phyloP scores from a whole-genome alignment of 2,888 invertebrate species.

The Oasisia sp. region DNA sequence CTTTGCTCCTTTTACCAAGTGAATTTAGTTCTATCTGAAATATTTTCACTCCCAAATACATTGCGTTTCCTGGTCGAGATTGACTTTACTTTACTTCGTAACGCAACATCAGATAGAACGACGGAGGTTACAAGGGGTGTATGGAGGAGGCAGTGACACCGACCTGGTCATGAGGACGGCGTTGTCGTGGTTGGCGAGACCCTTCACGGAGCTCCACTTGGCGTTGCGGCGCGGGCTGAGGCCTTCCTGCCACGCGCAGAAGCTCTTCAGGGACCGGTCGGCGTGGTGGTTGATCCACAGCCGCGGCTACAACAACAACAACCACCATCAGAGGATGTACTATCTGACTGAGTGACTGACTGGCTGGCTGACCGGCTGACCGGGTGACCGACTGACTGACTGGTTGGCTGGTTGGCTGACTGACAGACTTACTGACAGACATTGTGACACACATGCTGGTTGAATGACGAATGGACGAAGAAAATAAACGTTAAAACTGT shows the following conservation, averaged over 20 bases:
- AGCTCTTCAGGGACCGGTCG: constrained; percentile 62
- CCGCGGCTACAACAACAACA: constrained; percentile 45
- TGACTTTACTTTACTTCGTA: too few relatives aligned
- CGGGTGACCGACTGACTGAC: too few relatives aligned
- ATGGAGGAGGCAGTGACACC: too few relatives aligned
- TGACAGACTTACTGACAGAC: not conserved
- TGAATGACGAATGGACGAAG: not conserved
- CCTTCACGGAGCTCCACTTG: constrained; percentile 27
- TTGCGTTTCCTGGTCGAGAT: too few relatives aligned
- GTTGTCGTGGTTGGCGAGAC: constrained; percentile 58
- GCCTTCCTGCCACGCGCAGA: constrained; percentile 63
- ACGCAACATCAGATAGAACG: too few relatives aligned
- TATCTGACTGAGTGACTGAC: too few relatives aligned
- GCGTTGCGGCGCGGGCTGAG: constrained; percentile 47
- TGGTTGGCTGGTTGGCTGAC: not conserved
- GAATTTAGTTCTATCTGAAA: too few relatives aligned
- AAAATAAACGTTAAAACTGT: not conserved
- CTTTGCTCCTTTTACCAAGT: too few relatives aligned
- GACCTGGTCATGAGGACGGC: constrained; percentile 56
- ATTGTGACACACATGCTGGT: too few relatives aligned
- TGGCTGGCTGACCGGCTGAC: too few relatives aligned
- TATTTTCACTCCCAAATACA: too few relatives aligned
- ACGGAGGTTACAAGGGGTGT: too few relatives aligned
- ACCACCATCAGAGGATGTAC: not conserved
- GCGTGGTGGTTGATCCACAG: constrained; percentile 60